Conservation (phyloP, 2,888 invertebrate species). For the Calameuta idolon region DNA sequence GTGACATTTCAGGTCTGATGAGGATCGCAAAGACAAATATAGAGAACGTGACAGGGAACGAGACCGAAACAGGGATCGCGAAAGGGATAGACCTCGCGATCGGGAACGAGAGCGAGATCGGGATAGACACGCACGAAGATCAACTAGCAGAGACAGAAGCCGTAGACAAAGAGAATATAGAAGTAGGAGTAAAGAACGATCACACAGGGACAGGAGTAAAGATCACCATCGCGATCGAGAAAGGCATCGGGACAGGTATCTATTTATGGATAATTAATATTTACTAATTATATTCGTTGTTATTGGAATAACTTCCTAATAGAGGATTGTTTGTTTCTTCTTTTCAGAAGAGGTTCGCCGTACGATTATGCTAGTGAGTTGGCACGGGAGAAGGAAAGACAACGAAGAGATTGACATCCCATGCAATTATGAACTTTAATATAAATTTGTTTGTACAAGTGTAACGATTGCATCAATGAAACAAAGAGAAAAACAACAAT, state of each 20-base stretch:
- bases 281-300: conserved; percentile 12
- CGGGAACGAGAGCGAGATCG: conserved; percentile 52
- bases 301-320: conserved; percentile 3
- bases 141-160: conserved; percentile 54
- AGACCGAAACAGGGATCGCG: conserved; percentile 58
- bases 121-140: conserved; percentile 46
- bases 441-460: conserved; percentile 49
- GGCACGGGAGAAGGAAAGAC: conserved; percentile 64
- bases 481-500: conserved; percentile 28
- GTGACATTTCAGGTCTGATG: conserved; percentile 65
- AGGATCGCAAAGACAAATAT: conserved; percentile 61
- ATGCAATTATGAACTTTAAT: conserved; percentile 24
- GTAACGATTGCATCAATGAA: conserved; percentile 37
- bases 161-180: conserved; percentile 60
- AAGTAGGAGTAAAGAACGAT: conserved; percentile 63
- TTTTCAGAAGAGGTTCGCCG: conserved; percentile 56
- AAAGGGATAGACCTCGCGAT: conserved; percentile 42
- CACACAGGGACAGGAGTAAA: conserved; percentile 55
- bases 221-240: conserved; percentile 61
- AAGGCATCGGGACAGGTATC: conserved; percentile 58
- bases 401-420: conserved; percentile 57
- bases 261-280: background rate
- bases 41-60: conserved; percentile 53
- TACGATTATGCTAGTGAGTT: conserved; percentile 63
- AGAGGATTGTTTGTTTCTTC: background rate